phyloP scores from a whole-genome alignment of 2,888 invertebrate genomes.

The Tiliacea citrago region DNA sequence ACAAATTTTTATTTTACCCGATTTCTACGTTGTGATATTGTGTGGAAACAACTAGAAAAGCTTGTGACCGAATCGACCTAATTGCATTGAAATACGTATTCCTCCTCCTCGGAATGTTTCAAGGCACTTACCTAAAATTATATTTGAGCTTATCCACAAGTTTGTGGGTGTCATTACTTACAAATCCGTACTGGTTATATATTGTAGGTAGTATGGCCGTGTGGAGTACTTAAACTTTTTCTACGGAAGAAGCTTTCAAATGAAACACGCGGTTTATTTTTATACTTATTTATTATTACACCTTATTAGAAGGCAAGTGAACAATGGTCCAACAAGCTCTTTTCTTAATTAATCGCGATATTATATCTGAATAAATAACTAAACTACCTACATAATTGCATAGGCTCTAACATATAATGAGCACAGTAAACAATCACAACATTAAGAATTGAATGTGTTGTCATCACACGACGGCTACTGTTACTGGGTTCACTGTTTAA shows the following conservation, averaged over 20 bases:
- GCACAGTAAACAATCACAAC: slow-evolving; percentile 84
- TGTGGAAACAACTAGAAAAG: no score
- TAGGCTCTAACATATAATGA: slow-evolving; percentile 82
- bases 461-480: slow-evolving; percentile 65
- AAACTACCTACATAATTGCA: slow-evolving; percentile 81
- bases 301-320: slow-evolving; percentile 85
- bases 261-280: slow-evolving; percentile 42
- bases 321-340: slow-evolving; percentile 89
- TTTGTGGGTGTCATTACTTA: background rate
- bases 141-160: background rate
- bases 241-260: background rate
- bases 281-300: slow-evolving; percentile 59
- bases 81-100: no score
- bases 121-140: no score
- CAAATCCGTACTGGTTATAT: background rate
- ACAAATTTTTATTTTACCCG: no score
- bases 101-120: no score
- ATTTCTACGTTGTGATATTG: no score
- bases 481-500: slow-evolving; percentile 62
- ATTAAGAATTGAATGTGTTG: slow-evolving; percentile 73
- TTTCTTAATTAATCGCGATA: slow-evolving; percentile 77
- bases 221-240: background rate
- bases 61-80: no score
- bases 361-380: slow-evolving; percentile 79
- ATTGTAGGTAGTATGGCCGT: background rate